A percentile compares a stretch with the other conserved stretches of the same genome.
phyloP scores from a whole-genome alignment of 2,113 vertebrate genomes.

The Callipepla squamata region DNA sequence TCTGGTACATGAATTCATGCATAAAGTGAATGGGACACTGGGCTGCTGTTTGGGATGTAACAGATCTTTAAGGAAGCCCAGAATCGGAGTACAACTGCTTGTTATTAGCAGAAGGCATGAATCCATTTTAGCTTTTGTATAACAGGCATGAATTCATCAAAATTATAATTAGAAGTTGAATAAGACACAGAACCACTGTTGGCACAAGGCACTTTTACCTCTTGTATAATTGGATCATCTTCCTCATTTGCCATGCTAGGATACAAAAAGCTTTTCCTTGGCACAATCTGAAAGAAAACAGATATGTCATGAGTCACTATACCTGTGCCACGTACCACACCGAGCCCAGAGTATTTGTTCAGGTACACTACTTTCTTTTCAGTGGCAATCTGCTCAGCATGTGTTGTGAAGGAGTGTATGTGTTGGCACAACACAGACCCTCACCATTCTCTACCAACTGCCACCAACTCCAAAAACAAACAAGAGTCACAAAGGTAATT shows the following conservation, averaged over 20 bases:
- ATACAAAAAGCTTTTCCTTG: conserved; percentile 23
- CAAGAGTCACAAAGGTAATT: not conserved
- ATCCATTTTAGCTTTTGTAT: not conserved
- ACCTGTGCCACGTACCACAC: not conserved
- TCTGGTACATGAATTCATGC: not conserved
- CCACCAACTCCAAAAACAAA: not conserved
- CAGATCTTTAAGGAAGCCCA: not conserved
- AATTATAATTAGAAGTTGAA: not conserved
- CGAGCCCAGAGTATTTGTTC: not conserved
- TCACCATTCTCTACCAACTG: not conserved
- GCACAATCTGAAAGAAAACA: conserved; percentile 67
- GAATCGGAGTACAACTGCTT: not conserved
- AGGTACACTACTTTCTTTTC: not conserved
- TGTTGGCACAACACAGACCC: not conserved
- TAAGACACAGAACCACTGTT: not conserved
- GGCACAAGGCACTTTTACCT: conserved; percentile 80
- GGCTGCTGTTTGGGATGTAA: not conserved
- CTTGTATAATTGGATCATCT: conserved; percentile 96
- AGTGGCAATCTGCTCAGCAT: not conserved
- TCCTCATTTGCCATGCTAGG: conserved; percentile 97
- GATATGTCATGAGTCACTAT: not conserved
- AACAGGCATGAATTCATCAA: not conserved
- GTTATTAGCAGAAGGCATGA: not conserved
- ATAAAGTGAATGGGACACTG: not conserved
- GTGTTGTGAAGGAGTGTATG: not conserved